These are phyloP conservation scores for Tangara arthus DNA, from an alignment of 2,797 vertebrate genomes.

Conservation along the genomic window DNA sequence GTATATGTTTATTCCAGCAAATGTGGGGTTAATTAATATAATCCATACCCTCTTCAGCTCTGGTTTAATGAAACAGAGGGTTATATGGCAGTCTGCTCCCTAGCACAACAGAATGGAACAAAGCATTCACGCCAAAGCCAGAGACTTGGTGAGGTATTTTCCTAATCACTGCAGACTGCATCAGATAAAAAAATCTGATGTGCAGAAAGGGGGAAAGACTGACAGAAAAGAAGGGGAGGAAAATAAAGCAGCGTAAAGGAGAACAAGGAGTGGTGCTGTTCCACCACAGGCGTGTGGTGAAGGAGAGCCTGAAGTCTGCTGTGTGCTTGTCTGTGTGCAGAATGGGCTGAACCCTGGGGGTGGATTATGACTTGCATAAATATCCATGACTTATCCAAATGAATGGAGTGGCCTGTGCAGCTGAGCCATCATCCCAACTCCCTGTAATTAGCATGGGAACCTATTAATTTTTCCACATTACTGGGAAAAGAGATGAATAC, in stretches of 20 bases:
- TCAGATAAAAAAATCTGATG: background rate
- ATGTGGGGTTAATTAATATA: background rate
- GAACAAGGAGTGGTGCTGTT: background rate
- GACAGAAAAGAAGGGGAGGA: background rate
- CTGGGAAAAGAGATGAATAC: background rate
- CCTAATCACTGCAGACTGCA: background rate
- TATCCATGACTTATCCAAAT: background rate
- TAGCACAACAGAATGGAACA: background rate
- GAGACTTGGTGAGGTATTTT: background rate
- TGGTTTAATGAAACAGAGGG: background rate
- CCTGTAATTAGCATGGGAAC: slow-evolving; percentile 40
- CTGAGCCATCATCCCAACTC: background rate
- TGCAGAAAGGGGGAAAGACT: background rate
- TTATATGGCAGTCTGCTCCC: background rate
- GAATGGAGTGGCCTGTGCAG: background rate
- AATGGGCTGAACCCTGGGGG: background rate
- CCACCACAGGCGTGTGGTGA: background rate
- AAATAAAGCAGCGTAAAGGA: background rate
- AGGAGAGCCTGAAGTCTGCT: background rate
- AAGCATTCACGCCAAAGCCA: background rate
- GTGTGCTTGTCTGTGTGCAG: background rate
- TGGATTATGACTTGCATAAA: slow-evolving; percentile 1
- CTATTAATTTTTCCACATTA: slow-evolving; percentile 2
- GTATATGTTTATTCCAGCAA: background rate
- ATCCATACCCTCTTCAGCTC: background rate